Conservation (phyloP, 2,888 invertebrate genomes). For the Pheosia gnoma region DNA sequence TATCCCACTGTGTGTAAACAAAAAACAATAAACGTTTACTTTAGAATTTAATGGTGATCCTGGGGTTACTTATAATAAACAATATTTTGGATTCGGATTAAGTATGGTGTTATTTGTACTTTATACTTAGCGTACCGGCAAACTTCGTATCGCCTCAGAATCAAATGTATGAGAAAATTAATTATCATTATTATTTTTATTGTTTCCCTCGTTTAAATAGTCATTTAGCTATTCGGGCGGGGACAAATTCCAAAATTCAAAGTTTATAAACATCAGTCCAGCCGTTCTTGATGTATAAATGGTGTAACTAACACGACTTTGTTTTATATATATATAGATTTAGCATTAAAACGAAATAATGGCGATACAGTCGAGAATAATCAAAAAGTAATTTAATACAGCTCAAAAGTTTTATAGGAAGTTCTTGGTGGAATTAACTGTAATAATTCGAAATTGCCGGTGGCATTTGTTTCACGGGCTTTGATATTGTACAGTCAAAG, state of each 20-base stretch:
- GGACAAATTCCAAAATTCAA: too few species aligned
- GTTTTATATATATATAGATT: neutral
- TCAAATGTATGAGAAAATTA: too few species aligned
- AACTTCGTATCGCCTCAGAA: too few species aligned
- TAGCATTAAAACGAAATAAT: conserved; percentile 28
- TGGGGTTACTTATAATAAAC: conserved; percentile 33
- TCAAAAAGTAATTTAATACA: conserved; percentile 61
- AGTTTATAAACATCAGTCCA: too few species aligned
- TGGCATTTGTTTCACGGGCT: conserved; percentile 22
- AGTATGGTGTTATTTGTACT: neutral
- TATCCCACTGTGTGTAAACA: conserved; percentile 41
- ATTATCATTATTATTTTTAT: too few species aligned
- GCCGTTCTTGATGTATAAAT: too few species aligned
- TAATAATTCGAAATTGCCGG: conserved; percentile 29
- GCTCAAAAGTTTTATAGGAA: conserved; percentile 42
- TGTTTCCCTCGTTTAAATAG: too few species aligned
- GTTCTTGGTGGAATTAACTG: conserved; percentile 31
- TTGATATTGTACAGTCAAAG: conserved; percentile 14
- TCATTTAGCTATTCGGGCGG: too few species aligned
- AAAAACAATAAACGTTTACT: conserved; percentile 51
- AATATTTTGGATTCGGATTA: conserved; percentile 19
- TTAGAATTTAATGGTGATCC: conserved; percentile 24
- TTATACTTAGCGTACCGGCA: too few species aligned
- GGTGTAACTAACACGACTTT: too few species aligned
- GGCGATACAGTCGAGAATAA: conserved; percentile 40